Evolutionary conservation across 2,888 invertebrate species (phyloP), one percentile per base, ranked within the genome.

Genomic region (Synanthedon formicaeformis): DNA sequence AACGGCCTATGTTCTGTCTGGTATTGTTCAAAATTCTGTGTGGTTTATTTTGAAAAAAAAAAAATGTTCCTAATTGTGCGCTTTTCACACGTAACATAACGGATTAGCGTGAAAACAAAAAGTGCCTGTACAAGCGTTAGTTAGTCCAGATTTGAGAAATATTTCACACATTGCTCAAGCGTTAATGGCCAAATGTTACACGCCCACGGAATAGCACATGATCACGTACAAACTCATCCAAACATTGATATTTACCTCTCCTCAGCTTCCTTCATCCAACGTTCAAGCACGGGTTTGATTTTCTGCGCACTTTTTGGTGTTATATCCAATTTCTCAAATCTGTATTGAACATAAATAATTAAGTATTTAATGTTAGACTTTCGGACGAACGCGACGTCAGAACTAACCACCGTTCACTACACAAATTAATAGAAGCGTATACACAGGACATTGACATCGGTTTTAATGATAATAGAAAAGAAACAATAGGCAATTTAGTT

Each of bases 291-390:
- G 65, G 98, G 98, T 88, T 98, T 98, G 81, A 98, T 98, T 91
- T 98, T 98, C 90, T 97, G 97, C 73, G 98, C 98, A 91, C 98
- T 98, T 90, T 98, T 98, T 78, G 98, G 98, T 75, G 98, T 98
- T 75, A 98, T 98, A 90, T 98, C 98, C 89, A 98, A 91, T 90
- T 98, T 98, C 90, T 98, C 98, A 92, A 98, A 98, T 94, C 97
- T 97, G 89, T 78, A 89, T 88, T 81, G 81, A 88, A 89, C 82
- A 88, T 81, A 77, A 86, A 85, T 84, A 81, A 83, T 82, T 85
- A 87, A 84, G 85, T 67, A 75, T 66, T 72, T 68, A 71, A 75
- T 76, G 74, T 70, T 76, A 78, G 79, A 80, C 71, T 71, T 34
- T 75, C 78, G 73, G 65, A 68, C 61, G 63, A 67, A 59, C 68